Evolutionary conservation across 2,113 vertebrate species (phyloP).

Genomic region (Coptodon rendalli): DNA sequence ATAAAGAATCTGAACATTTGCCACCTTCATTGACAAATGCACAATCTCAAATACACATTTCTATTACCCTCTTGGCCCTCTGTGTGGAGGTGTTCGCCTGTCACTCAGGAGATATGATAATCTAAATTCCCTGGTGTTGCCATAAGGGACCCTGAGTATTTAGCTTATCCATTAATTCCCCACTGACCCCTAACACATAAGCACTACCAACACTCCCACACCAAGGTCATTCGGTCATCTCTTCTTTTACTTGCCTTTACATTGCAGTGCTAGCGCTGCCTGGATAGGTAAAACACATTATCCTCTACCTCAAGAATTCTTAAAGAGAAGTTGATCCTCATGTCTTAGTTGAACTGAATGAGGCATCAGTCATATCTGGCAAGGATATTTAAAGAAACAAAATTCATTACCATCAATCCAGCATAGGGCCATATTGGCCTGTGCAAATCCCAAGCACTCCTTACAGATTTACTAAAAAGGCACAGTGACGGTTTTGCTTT

Average conservation of each 20-base stretch:
- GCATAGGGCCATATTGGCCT: background rate
- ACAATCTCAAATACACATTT: background rate
- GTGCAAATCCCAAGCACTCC: background rate
- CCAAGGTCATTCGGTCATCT: conserved; percentile 3
- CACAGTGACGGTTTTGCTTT: background rate
- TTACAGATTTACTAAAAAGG: background rate
- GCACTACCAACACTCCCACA: background rate
- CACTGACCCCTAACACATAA: background rate
- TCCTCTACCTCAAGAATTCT: background rate
- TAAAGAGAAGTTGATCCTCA: background rate
- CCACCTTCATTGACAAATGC: background rate
- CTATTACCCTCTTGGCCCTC: background rate
- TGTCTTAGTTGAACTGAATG: background rate
- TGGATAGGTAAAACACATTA: background rate
- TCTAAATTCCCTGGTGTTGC: background rate
- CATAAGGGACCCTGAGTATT: background rate
- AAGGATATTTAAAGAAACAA: background rate
- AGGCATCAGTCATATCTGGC: background rate
- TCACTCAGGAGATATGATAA: conserved; percentile 21
- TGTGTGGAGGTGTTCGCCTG: background rate
- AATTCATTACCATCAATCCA: background rate
- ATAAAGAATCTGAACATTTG: background rate
- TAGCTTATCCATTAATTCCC: background rate
- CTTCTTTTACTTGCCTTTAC: background rate
- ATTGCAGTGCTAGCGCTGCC: background rate